phyloP scores from a whole-genome alignment of 2,888 invertebrate species.

The Plagodis dolabraria region DNA sequence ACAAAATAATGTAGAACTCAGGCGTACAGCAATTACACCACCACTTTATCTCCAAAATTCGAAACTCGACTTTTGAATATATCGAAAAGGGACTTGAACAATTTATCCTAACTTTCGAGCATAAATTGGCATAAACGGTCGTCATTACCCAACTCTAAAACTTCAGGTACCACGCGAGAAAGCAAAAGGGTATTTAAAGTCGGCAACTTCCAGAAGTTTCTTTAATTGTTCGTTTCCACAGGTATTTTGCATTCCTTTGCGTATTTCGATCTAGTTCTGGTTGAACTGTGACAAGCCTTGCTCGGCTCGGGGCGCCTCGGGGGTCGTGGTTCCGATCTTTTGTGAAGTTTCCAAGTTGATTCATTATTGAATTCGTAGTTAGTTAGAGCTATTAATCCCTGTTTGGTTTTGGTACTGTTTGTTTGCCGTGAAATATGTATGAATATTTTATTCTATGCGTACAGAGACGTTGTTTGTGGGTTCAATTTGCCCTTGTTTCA shows the following conservation, averaged over 20 bases:
- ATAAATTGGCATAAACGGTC: conserved; percentile 54
- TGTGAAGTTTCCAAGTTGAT: conserved; percentile 5
- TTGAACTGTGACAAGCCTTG: conserved; percentile 25
- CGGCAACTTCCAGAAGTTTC: conserved; percentile 42
- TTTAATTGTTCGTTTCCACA: conserved; percentile 48
- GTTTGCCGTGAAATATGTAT: background rate
- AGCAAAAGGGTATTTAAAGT: conserved; percentile 50
- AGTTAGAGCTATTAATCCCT: conserved; percentile 1
- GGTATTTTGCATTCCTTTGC: conserved; percentile 50
- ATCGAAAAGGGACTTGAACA: conserved; percentile 38
- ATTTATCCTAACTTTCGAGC: conserved; percentile 44
- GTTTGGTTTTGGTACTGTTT: conserved; percentile 1
- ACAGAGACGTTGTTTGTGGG: too few relatives aligned
- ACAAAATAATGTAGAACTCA: conserved; percentile 12
- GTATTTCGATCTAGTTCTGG: conserved; percentile 27
- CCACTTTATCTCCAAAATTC: conserved; percentile 31
- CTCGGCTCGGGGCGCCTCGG: conserved; percentile 1
- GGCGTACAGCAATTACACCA: conserved; percentile 21
- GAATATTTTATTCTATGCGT: background rate
- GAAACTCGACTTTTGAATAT: conserved; percentile 36
- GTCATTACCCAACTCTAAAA: conserved; percentile 44
- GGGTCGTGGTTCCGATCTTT: conserved; percentile 18
- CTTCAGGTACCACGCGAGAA: conserved; percentile 37
- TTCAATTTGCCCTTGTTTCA: too few relatives aligned
- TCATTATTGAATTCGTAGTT: conserved; percentile 12